Conservation (phyloP, 1,140 invertebrate species). For the Drosophila triauraria region DNA sequence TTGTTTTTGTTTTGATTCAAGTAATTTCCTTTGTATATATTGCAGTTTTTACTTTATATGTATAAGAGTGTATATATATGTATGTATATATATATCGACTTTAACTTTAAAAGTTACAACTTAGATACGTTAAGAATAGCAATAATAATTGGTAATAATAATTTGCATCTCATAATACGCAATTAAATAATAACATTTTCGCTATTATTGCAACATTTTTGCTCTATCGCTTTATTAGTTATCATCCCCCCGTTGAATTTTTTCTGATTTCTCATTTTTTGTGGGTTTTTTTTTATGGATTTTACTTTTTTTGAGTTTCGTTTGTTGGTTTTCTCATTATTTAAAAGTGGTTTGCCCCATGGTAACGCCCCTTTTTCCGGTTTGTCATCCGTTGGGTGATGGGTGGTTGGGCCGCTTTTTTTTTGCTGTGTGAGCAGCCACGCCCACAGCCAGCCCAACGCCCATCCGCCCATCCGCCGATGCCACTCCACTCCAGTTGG, state of each 20-base stretch:
- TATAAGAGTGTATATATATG: conserved; percentile 52
- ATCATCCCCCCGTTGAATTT: conserved; percentile 28
- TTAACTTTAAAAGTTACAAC: conserved; percentile 81
- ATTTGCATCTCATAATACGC: conserved; percentile 76
- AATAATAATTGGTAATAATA: conserved; percentile 74
- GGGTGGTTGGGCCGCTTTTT: conserved; percentile 8
- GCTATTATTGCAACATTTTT: conserved; percentile 78
- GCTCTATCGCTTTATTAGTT: conserved; percentile 40
- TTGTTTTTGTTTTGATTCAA: conserved; percentile 67
- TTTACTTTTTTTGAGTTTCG: conserved; percentile 28
- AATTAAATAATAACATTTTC: conserved; percentile 82
- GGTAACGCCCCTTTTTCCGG: conserved; percentile 42
- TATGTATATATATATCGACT: conserved; percentile 59
- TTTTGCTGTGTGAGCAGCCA: conserved; percentile 45
- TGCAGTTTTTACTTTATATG: conserved; percentile 70
- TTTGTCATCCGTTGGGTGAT: conserved; percentile 55
- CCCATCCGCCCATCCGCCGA: conserved; percentile 12
- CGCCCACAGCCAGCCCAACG: conserved; percentile 28
- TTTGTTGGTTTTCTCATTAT: conserved; percentile 70
- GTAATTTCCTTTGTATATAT: conserved; percentile 78
- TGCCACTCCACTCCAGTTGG: conserved; percentile 56
- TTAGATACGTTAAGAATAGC: conserved; percentile 73
- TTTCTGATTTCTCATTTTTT: conserved; percentile 28
- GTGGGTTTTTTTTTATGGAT: conserved; percentile 20
- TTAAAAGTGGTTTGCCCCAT: conserved; percentile 60